phyloP scores from a whole-genome alignment of 2,888 invertebrate species.

The Capitulum mitella region DNA sequence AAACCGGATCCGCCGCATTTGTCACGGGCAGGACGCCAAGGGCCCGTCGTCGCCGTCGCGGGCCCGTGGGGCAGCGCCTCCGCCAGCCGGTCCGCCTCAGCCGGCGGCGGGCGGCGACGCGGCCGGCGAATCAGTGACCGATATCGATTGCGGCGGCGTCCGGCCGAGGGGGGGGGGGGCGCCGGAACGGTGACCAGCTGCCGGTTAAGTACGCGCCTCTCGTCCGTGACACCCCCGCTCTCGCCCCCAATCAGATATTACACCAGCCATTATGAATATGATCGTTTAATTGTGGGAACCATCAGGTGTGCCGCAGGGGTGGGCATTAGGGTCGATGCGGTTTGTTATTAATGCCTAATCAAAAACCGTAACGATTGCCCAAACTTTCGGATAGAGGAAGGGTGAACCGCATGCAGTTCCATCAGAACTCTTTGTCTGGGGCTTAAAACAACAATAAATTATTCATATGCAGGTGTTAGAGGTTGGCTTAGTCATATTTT shows the following conservation, averaged over 20 bases:
- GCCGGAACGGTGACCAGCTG: not conserved
- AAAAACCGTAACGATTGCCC: conserved; percentile 20
- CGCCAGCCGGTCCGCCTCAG: too few species aligned
- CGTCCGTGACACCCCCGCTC: conserved; percentile 4
- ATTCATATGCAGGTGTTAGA: not conserved
- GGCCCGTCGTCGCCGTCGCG: too few species aligned
- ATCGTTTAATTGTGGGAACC: conserved; percentile 22
- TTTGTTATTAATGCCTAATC: conserved; percentile 13
- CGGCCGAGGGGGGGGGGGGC: not conserved
- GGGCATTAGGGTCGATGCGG: conserved; percentile 7
- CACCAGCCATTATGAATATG: conserved; percentile 19
- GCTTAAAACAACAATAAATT: not conserved
- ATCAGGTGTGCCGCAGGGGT: not conserved
- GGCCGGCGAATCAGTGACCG: not conserved
- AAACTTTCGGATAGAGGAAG: not conserved
- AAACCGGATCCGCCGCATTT: too few species aligned
- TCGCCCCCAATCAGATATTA: conserved; percentile 11
- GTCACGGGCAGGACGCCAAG: too few species aligned
- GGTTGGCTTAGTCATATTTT: too few species aligned
- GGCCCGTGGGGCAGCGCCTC: too few species aligned
- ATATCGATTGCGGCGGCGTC: not conserved
- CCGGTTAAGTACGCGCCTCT: not conserved
- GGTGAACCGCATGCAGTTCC: not conserved
- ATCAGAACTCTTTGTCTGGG: not conserved
- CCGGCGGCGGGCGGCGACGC: too few species aligned